These are phyloP conservation scores for Struthio camelus DNA, from an alignment of 2,113 vertebrate species.

Conservation along the genomic window DNA sequence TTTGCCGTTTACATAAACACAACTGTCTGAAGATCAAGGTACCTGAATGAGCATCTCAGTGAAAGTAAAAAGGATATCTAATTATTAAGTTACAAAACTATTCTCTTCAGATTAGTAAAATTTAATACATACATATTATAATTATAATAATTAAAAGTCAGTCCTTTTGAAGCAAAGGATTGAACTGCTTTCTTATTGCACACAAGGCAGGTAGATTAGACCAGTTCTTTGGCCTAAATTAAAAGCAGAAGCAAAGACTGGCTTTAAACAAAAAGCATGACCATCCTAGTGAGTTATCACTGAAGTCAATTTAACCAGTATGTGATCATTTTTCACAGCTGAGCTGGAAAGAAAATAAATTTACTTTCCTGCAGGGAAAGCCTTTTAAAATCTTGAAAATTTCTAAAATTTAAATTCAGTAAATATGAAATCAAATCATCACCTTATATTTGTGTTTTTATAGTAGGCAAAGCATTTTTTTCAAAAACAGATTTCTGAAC, in stretches of 20 bases:
- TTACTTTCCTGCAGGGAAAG: neutral
- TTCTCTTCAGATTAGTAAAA: neutral
- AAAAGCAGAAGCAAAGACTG: neutral
- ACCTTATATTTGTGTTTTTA: neutral
- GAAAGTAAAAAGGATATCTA: neutral
- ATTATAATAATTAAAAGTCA: neutral
- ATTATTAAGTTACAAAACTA: neutral
- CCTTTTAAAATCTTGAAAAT: neutral
- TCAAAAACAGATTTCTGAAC: neutral
- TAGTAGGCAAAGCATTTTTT: neutral
- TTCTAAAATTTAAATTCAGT: neutral
- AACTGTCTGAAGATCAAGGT: neutral
- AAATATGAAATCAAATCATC: neutral
- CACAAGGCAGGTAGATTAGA: neutral
- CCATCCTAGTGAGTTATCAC: neutral
- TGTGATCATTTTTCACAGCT: neutral
- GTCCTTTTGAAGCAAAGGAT: neutral
- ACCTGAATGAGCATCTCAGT: neutral
- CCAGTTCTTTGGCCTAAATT: neutral
- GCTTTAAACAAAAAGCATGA: neutral
- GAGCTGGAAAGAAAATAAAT: neutral
- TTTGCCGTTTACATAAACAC: no score
- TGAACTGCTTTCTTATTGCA: neutral
- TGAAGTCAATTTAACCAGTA: neutral
- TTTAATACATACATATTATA: neutral